Conservation (phyloP, 1,140 invertebrate species). For the Brachionus plicatilis region DNA sequence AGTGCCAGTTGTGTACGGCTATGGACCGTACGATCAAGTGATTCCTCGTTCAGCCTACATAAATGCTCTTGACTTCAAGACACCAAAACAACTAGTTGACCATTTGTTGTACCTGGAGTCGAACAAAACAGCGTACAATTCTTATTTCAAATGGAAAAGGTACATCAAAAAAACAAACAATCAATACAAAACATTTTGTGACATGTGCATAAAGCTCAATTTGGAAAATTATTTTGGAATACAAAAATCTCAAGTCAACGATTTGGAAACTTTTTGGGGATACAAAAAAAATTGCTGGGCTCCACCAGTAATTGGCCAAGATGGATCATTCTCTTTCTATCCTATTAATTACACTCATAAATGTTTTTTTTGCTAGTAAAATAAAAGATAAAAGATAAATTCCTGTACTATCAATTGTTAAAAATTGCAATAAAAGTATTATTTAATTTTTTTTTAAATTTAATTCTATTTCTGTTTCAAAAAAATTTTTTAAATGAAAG, state of each 20-base stretch:
- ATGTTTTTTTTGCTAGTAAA: not conserved
- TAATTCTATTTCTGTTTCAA: too few relatives aligned
- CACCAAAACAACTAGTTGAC: not conserved
- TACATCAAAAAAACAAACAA: not conserved
- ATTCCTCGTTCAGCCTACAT: conserved; percentile 38
- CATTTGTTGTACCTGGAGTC: conserved; percentile 11
- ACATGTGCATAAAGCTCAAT: conserved; percentile 26
- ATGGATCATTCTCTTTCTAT: not conserved
- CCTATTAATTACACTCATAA: not conserved
- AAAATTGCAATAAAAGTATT: too few relatives aligned
- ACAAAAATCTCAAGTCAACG: not conserved
- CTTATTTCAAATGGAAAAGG: conserved; percentile 39
- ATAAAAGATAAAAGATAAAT: too few relatives aligned
- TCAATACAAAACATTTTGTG: conserved; percentile 12
- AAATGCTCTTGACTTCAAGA: conserved; percentile 21
- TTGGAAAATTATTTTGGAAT: conserved; percentile 5
- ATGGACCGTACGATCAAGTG: not conserved
- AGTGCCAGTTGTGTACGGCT: too few relatives aligned
- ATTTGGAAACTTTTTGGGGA: conserved; percentile 7
- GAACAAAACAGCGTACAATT: conserved; percentile 20
- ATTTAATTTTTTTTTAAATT: too few relatives aligned
- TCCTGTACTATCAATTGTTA: too few relatives aligned
- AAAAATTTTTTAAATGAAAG: too few relatives aligned
- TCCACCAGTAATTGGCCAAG: not conserved
- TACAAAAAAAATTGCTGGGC: not conserved